phyloP scores from a whole-genome alignment of 2,888 invertebrate species.

The Cataglyphis cursor region DNA sequence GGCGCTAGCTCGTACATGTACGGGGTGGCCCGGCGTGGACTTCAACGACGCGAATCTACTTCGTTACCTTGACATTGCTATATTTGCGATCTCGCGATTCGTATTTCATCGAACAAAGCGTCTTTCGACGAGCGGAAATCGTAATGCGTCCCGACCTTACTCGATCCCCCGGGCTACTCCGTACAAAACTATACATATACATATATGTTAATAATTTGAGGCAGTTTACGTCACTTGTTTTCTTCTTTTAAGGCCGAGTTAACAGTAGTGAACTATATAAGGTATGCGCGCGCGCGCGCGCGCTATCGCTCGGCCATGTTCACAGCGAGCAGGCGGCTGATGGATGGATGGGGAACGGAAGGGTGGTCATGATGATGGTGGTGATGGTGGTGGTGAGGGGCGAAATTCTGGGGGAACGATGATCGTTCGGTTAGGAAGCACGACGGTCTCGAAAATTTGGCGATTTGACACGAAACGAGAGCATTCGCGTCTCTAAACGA shows the following conservation, averaged over 20 bases:
- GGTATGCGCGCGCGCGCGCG: constrained; percentile 40
- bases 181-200: constrained; percentile 49
- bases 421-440: constrained; percentile 43
- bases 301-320: constrained; percentile 61
- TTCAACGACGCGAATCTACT: background rate
- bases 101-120: background rate
- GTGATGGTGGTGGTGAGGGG: background rate
- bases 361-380: constrained; percentile 5
- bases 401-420: background rate
- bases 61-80: background rate
- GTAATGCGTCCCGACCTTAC: background rate
- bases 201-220: constrained; percentile 77
- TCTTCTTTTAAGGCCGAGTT: constrained; percentile 75
- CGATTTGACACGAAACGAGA: constrained; percentile 29
- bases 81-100: background rate
- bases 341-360: constrained; percentile 18
- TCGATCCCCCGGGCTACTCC: constrained; percentile 13
- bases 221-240: constrained; percentile 77
- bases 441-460: constrained; percentile 38
- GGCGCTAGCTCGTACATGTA: constrained; percentile 73
- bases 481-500: constrained; percentile 16
- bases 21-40: background rate
- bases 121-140: background rate
- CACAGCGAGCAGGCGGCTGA: constrained; percentile 51
- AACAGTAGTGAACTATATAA: constrained; percentile 75